These are phyloP conservation scores for Rhamphomyia laevipes DNA, from an alignment of 2,888 invertebrate species.

Conservation along the genomic window DNA sequence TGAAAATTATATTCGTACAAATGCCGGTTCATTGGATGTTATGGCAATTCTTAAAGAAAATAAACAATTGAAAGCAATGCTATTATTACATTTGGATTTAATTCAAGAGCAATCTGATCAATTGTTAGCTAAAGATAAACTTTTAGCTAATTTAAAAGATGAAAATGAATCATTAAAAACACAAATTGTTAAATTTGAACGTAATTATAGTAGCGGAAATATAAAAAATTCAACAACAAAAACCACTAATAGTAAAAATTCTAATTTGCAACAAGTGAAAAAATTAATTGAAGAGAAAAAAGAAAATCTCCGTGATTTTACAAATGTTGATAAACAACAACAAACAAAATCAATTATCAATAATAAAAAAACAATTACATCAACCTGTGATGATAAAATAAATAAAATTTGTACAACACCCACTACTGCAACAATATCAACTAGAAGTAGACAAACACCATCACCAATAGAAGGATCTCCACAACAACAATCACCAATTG, in stretches of 20 bases:
- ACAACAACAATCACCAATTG: slow-evolving; percentile 36
- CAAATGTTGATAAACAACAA: not conserved
- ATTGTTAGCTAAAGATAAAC: slow-evolving; percentile 66
- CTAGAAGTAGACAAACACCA: not conserved
- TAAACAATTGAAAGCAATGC: slow-evolving; percentile 53
- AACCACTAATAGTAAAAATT: not conserved
- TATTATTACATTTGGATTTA: slow-evolving; percentile 72
- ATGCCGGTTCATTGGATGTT: slow-evolving; percentile 19
- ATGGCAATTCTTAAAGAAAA: slow-evolving; percentile 33
- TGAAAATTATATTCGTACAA: slow-evolving; percentile 22
- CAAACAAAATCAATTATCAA: not conserved
- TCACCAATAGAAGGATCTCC: not conserved
- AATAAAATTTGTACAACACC: not conserved
- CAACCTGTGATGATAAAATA: not conserved
- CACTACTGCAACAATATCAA: not conserved
- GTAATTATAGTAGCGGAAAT: not conserved
- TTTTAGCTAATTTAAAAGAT: slow-evolving; percentile 54
- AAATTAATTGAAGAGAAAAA: not conserved
- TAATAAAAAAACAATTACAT: not conserved
- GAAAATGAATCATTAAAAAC: slow-evolving; percentile 69
- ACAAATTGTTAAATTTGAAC: slow-evolving; percentile 23
- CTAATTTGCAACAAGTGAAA: too few species aligned
- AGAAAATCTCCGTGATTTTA: not conserved
- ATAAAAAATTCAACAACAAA: not conserved
- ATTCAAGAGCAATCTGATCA: slow-evolving; percentile 85